phyloP scores from a whole-genome alignment of 2,797 vertebrate species.

The Poecilia velifera region DNA sequence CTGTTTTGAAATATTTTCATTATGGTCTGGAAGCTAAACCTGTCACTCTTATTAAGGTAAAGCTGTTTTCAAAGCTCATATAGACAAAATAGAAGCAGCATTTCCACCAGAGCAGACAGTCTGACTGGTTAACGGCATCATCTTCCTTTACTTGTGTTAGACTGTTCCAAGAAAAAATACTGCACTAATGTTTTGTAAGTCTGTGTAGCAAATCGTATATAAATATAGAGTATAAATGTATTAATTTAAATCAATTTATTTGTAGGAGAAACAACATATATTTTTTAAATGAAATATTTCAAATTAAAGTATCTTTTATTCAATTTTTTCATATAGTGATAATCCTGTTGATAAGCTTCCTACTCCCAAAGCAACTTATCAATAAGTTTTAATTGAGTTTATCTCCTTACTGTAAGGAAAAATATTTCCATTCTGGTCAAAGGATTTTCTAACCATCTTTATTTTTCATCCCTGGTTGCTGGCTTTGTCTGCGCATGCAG shows the following conservation, averaged over 20 bases:
- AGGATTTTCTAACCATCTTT: background rate
- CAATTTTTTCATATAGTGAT: background rate
- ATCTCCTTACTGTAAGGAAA: background rate
- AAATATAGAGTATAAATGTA: background rate
- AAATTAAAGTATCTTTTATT: background rate
- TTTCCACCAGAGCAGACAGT: background rate
- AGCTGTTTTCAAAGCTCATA: background rate
- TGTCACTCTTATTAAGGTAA: background rate
- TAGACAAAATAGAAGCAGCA: background rate
- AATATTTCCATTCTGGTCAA: background rate
- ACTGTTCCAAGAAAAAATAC: too few relatives aligned
- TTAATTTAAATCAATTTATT: background rate
- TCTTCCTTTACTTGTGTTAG: background rate
- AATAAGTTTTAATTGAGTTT: background rate
- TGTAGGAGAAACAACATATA: background rate
- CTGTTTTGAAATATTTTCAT: background rate
- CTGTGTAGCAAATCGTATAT: background rate
- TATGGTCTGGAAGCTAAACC: background rate
- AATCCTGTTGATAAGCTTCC: background rate
- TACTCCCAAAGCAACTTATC: background rate
- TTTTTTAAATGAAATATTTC: background rate
- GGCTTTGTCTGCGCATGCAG: constrained; percentile 40
- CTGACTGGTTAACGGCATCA: background rate
- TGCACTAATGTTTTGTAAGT: background rate
- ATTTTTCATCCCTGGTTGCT: constrained; percentile 38